phyloP scores from a whole-genome alignment of 2,888 invertebrate species.

The Ectropis crepuscularia region DNA sequence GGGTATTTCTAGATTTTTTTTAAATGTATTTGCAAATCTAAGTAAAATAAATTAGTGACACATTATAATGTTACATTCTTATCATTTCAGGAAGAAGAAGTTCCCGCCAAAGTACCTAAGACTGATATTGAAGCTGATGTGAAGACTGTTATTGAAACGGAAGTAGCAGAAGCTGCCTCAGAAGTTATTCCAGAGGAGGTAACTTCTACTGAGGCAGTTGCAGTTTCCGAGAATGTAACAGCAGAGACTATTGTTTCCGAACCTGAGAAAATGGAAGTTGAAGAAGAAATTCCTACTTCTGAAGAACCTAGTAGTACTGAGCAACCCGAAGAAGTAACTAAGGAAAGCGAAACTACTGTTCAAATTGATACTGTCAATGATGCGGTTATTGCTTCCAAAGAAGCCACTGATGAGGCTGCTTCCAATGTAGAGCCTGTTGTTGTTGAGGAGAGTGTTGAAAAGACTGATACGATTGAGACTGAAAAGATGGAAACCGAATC shows the following conservation, averaged over 20 bases:
- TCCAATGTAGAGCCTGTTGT: constrained; percentile 56
- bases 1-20: too few species aligned
- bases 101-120: constrained; percentile 83
- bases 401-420: constrained; percentile 51
- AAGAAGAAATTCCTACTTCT: constrained; percentile 19
- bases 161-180: constrained; percentile 20
- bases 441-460: constrained; percentile 59
- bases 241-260: constrained; percentile 35
- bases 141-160: constrained; percentile 52
- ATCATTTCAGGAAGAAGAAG: constrained; percentile 66
- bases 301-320: constrained; percentile 12
- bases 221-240: constrained; percentile 8
- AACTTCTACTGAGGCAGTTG: constrained; percentile 3
- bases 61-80: constrained; percentile 9
- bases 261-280: constrained; percentile 32
- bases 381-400: constrained; percentile 57
- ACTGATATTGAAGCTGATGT: constrained; percentile 69
- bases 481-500: constrained; percentile 60
- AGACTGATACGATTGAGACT: constrained; percentile 60
- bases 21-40: not conserved
- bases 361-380: constrained; percentile 52
- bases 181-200: constrained; percentile 20
- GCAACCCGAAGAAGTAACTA: constrained; percentile 43
- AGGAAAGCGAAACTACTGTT: constrained; percentile 37
- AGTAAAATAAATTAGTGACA: not conserved